Evolutionary conservation across 2,113 vertebrate species (phyloP).

Genomic region (Corythaixoides concolor): DNA sequence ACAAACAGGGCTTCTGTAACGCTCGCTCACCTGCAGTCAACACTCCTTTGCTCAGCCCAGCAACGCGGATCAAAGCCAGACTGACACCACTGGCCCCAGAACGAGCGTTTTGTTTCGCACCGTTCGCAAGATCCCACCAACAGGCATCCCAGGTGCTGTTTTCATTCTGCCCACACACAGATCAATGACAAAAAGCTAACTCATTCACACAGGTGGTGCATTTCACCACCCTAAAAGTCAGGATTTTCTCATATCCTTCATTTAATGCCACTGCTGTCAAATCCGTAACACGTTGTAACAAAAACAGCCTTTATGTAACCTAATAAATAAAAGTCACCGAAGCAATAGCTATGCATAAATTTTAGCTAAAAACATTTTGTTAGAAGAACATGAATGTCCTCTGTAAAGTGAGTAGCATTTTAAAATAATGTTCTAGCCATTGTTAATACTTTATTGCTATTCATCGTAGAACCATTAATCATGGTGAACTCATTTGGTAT

Average conservation of each 20-base stretch:
- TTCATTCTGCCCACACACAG: neutral
- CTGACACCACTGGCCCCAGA: accelerated
- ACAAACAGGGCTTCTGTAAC: neutral
- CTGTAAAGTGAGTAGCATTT: conserved; percentile 41
- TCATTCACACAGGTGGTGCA: neutral
- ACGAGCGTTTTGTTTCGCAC: neutral
- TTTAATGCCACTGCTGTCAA: conserved; percentile 32
- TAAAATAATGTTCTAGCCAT: conserved; percentile 61
- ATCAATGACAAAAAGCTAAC: neutral
- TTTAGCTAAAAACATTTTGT: conserved; percentile 47
- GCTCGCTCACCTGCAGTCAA: neutral
- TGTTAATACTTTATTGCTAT: conserved; percentile 66
- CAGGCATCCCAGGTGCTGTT: neutral
- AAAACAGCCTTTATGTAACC: conserved; percentile 44
- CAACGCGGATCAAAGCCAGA: accelerated
- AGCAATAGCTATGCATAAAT: conserved; percentile 52
- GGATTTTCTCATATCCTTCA: conserved; percentile 9
- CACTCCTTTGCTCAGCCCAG: neutral
- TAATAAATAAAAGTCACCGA: conserved; percentile 58
- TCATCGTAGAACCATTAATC: conserved; percentile 67
- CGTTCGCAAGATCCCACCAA: neutral
- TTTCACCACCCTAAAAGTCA: neutral
- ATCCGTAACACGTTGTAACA: neutral
- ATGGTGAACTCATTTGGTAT: conserved; percentile 65
- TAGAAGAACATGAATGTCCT: conserved; percentile 42